phyloP scores from a whole-genome alignment of 2,888 invertebrate species.

The Notodonta dromedarius region DNA sequence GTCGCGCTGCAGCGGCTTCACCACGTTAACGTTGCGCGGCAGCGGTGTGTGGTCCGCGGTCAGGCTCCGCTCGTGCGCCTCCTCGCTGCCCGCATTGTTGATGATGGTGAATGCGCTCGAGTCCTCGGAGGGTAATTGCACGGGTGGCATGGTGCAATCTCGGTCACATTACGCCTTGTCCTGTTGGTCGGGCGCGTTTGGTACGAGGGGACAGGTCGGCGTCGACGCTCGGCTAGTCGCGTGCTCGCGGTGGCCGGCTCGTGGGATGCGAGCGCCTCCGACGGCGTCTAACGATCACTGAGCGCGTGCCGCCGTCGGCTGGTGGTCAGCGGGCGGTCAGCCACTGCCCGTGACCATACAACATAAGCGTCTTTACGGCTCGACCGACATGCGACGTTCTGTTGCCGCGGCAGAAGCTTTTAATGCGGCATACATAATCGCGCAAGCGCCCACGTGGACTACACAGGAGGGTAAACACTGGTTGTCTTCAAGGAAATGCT shows the following conservation, averaged over 20 bases:
- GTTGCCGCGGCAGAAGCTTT: constrained; percentile 14
- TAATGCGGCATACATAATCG: constrained; percentile 49
- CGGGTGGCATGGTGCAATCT: constrained; percentile 58
- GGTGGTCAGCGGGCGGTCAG: constrained; percentile 40
- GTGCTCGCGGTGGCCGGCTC: constrained; percentile 24
- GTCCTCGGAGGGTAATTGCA: constrained; percentile 47
- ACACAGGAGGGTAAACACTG: constrained; percentile 36
- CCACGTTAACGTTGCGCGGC: constrained; percentile 60
- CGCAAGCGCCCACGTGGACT: constrained; percentile 59
- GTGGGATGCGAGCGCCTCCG: constrained; percentile 24
- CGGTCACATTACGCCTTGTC: constrained; percentile 37
- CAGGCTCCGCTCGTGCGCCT: constrained; percentile 21
- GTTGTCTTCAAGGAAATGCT: constrained; percentile 23
- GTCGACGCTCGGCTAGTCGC: constrained; percentile 14
- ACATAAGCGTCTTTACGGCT: constrained; percentile 23
- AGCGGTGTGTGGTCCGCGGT: constrained; percentile 24
- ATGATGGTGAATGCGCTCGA: constrained; percentile 64
- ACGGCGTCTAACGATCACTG: constrained; percentile 35
- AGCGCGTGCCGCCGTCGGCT: constrained; percentile 34
- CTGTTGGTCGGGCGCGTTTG: constrained; percentile 8
- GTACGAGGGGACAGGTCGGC: constrained; percentile 12
- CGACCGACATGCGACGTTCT: constrained; percentile 12
- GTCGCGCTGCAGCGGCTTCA: constrained; percentile 60
- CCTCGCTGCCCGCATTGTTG: constrained; percentile 41
- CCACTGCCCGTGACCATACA: constrained; percentile 18